These are phyloP conservation scores for Pangasius djambal DNA, from an alignment of 2,797 vertebrate species.

Conservation along the genomic window DNA sequence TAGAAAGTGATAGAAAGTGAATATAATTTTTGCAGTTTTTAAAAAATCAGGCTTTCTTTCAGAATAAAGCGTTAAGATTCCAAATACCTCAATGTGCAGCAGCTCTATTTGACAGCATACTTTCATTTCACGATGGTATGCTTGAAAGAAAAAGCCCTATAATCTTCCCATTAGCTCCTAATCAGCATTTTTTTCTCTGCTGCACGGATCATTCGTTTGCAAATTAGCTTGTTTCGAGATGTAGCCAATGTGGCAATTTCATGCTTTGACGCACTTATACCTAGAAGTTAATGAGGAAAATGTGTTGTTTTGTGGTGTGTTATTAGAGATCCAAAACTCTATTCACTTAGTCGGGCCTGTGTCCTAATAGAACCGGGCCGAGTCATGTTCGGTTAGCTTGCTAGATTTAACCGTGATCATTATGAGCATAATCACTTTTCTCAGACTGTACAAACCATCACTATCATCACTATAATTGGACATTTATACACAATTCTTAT, in stretches of 20 bases:
- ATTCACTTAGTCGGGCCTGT: slow-evolving; percentile 62
- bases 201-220: slow-evolving; percentile 82
- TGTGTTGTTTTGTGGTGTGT: slow-evolving; percentile 71
- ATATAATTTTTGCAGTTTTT: neutral
- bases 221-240: slow-evolving; percentile 80
- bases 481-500: neutral
- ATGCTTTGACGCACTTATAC: slow-evolving; percentile 85
- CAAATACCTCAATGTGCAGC: neutral
- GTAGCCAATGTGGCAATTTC: slow-evolving; percentile 85
- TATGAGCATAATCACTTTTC: neutral
- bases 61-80: neutral
- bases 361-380: slow-evolving; percentile 18
- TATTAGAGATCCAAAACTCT: slow-evolving; percentile 67
- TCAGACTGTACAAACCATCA: neutral
- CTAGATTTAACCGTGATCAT: neutral
- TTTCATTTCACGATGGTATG: slow-evolving; percentile 17
- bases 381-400: neutral
- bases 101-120: slow-evolving; percentile 11
- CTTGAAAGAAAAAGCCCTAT: slow-evolving; percentile 31
- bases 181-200: slow-evolving; percentile 66
- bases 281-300: slow-evolving; percentile 82
- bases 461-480: neutral
- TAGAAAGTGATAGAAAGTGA: neutral
- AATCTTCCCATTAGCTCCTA: slow-evolving; percentile 66
- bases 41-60: neutral